Base-by-base conservation (phyloP, 2,888 invertebrate genomes). In the Drosophila bunnanda region DNA sequence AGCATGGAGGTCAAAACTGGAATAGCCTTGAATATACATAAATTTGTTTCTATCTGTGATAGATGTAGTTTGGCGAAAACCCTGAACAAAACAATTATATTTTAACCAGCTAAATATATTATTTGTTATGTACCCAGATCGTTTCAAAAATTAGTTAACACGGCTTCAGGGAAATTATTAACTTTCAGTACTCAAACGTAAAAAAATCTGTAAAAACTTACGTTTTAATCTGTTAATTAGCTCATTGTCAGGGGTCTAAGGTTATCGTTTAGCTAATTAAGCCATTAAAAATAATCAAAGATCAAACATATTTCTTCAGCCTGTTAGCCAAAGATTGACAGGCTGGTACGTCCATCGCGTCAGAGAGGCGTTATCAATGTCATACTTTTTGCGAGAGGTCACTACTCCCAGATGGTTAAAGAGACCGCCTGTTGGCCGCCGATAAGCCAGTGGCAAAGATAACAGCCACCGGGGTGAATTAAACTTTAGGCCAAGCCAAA, bases 331-430 rank as follows among this genome's bases (percentile, higher is more conserved):
- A 28, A 30, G 30, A 17, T 48, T 12, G 12, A 43, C 13, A 13
- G 20, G 25, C 17, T 1, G 17, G n/a, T 34, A 6, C 34, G 36
- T 25, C 4, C 13, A 13, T 28, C n/a, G n/a, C n/a, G n/a, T 32
- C 39, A 59, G 39, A 13, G n/a, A 41, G n/a, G 12, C 22, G n/a
- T 60, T 60, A 60, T 60, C 60, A 60, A 55, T 55, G 15, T 8
- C 34, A 22, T 15, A 34, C 48, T n/a, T 41, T 59, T 15, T 34
- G 17, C 30, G 43, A 20, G 46, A 41, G 55, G 64, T 64, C 55
- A 67, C 32, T 64, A 55, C 46, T 15, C 66, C 25, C 66, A 54
- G 64, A 39, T 46, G 66, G 17, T 15, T 28, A 43, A 50, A 50
- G 9, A 43, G 12, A 12, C 30, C 32, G 38, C 22, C n/a, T 44